Evolutionary conservation across 1,140 invertebrate species (phyloP), one percentile per base, ranked within the genome.

Genomic region (Brachionus manjavacas): DNA sequence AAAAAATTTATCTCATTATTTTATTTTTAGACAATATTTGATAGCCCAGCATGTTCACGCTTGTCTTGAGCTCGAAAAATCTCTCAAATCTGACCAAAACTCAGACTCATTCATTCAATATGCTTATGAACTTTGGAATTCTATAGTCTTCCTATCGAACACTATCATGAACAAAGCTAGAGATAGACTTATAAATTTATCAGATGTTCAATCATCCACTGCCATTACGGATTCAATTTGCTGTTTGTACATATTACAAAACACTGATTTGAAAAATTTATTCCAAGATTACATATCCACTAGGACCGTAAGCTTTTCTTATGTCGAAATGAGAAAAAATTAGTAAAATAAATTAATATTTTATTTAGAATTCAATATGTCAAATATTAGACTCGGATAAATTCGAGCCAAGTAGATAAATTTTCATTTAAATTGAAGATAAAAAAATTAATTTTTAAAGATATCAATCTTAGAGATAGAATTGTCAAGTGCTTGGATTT

Each of bases 111-210:
- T 66, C 25, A 68, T 81, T 20, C 79, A 64, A 68, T 81, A 81
- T 25, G 79, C 79, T 9, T 43, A 81, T 25, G 79, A 81, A 16
- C 79, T 64, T 9, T 81, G 79, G 79, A 68, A 81, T 64, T 60
- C 79, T 14, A 81, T 64, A 55, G 79, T 81, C n/a, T 81, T 81
- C 25, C 64, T 81, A 43, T 68, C 52, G 3, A 68, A 60, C 2
- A 81, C 49, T 8, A 81, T 81, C 4, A 28, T 64, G 16, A 81
- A 31, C n/a, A 81, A 81, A 14, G 79, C 79, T 14, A 60, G 64
- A 64, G 20, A 81, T 16, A 60, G 39, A 41, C 39, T 60, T 1
- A 25, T 23, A 8, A 81, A 68, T 25, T 66, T 49, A 16, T 31
- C 23, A 39, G 23, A 68, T 31, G 25, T 43, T 23, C 14, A 64